Base-by-base conservation (phyloP, 2,113 vertebrate species). In the Setophaga kirtlandii region DNA sequence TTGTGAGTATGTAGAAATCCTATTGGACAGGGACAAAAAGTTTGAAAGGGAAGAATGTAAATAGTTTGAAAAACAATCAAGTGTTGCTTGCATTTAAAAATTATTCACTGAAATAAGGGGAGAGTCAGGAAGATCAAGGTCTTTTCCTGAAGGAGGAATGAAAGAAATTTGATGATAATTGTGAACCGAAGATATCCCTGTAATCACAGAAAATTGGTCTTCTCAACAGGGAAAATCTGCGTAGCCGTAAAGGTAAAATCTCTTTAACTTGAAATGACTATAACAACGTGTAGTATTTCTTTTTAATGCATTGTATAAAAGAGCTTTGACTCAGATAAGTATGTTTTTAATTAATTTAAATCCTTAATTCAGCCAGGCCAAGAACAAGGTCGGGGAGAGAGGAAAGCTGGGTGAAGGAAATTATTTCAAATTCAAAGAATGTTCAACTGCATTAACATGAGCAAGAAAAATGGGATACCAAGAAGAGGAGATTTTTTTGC, bases 341-440 rank as follows among this genome's bases (percentile, higher is more conserved):
- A 63, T 47, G 21, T 35, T 93, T 94, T 94, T 52, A 91, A 80
- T 91, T 77, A 78, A 92, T 94, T 80, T 79, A 68, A 93, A 77
- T 85, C 17, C 46, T 97, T 94, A 92, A 81, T 94, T 90, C 80
- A 83, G 53, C 15, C 11, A 59, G 46, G 31, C 23, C 39, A n/a
- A 47, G 59, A 84, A 64, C 18, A 80, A 74, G n/a, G 21, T 37
- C 2, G 3, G 31, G 12, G 27, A 8, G 4, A 35, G 11, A 89
- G 22, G 27, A 94, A 89, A 60, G 46, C 4, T 46, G 35, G 21
- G 71, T 81, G 67, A 95, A 87, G 41, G 56, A 92, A 87, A 93
- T 87, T 70, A 91, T 91, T 95, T 93, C 68, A 81, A 58, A 68
- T 95, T 89, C 79, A 89, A 93, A 92, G 65, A 90, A 88, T 28